These are phyloP conservation scores for Anarsia innoxiella DNA, from an alignment of 2,888 invertebrate genomes.

Conservation along the genomic window DNA sequence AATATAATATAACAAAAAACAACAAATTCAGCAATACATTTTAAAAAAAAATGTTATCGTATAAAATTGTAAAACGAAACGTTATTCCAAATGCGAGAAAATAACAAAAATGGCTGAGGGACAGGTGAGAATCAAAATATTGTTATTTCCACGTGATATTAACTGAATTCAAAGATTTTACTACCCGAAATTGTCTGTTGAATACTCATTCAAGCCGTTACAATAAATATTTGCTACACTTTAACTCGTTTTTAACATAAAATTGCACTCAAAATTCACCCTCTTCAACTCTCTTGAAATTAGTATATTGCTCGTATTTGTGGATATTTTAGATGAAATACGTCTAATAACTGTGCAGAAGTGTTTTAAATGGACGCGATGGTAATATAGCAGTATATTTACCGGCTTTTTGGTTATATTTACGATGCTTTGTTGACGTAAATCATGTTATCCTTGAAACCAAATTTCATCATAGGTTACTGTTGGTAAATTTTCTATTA, in stretches of 20 bases:
- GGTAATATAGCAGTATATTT: constrained; percentile 16
- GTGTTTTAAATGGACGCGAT: neutral
- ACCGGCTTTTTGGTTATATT: constrained; percentile 62
- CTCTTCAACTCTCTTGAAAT: too few relatives aligned
- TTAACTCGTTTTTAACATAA: too few relatives aligned
- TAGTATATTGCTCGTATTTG: neutral
- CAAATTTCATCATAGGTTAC: too few relatives aligned
- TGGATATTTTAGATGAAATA: neutral
- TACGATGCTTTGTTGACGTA: constrained; percentile 39
- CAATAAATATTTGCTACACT: too few relatives aligned
- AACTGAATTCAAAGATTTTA: constrained; percentile 56
- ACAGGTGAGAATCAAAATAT: constrained; percentile 80
- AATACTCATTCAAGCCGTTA: too few relatives aligned
- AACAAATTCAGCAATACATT: too few relatives aligned
- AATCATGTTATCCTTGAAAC: too few relatives aligned
- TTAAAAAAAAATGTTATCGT: too few relatives aligned
- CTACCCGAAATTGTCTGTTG: too few relatives aligned
- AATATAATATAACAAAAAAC: too few relatives aligned
- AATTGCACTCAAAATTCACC: too few relatives aligned
- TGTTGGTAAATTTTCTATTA: too few relatives aligned
- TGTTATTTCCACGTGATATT: constrained; percentile 46
- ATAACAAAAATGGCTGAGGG: constrained; percentile 85
- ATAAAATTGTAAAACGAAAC: constrained; percentile 36
- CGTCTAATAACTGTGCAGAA: neutral
- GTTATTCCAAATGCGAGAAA: constrained; percentile 66